Base-by-base conservation (phyloP, 1,140 invertebrate species). In the Pseudomyrmex sp. region DNA sequence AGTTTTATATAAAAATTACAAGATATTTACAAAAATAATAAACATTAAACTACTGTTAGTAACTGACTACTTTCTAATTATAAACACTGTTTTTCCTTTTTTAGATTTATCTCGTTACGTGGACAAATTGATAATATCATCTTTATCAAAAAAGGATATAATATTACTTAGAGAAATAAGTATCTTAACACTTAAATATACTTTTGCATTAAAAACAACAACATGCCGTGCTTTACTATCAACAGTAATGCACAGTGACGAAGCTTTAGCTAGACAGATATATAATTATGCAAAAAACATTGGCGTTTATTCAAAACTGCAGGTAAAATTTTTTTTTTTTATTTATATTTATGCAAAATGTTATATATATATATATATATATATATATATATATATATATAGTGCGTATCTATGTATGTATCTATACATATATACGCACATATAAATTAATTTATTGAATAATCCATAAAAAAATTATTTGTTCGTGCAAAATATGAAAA, bases 281-380 rank as follows among this genome's bases (percentile, higher is more conserved):
- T 88, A 90, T 72, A 76, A 87, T 35, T 90, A 87, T 69, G 90
- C 88, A 13, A 77, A 85, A 69, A 13, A 13, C n/a, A 75, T 93
- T 46, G 90, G 89, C 9, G 48, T 89, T 54, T 93, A 92, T 50
- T 73, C 52, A 18, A 69, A 26, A 65, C n/a, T 90, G 18, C 73
- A 89, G 84, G 90, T 93, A 88, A 35, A 69, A 20, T 77, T 68
- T 8, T n/a, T 58, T 9, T 23, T 23, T 58, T 63, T 56, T n/a
- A 69, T 58, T 68, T 85, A 62, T 62, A 46, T 63, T 87, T 48
- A 46, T 65, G 10, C 0, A 12, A 10, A 54, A 35, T 35, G 35
- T 26, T 3, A 26, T 26, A 26, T 35, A 35, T 35, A 35, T 7
- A 5, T 7, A 35, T 35, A 35, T 35, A 35, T 35, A 5, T 7